Conservation (phyloP, 1,140 invertebrate genomes). For the Drusus annulatus region DNA sequence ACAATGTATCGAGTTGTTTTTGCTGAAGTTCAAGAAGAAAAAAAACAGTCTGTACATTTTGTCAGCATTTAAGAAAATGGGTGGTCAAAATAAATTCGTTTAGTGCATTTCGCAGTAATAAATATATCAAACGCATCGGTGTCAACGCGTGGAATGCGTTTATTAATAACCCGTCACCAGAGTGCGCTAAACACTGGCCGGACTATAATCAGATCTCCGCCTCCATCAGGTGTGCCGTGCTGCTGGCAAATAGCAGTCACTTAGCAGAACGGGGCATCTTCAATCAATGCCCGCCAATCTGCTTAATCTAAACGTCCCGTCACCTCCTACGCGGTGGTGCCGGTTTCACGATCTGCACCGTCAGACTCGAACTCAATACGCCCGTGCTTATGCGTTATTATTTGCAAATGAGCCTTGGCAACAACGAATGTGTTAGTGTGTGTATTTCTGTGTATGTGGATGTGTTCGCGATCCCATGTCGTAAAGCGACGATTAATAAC, state of each 20-base stretch:
- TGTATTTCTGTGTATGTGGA: conserved; percentile 19
- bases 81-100: neutral
- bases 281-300: neutral
- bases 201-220: conserved; percentile 33
- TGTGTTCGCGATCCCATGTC: conserved; percentile 43
- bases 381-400: conserved; percentile 36
- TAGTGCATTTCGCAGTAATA: conserved; percentile 29
- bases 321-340: conserved; percentile 2
- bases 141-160: conserved; percentile 36
- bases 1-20: too few species aligned
- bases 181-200: conserved; percentile 33
- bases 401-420: conserved; percentile 43
- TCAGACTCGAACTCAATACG: conserved; percentile 23
- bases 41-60: neutral
- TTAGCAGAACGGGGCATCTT: neutral
- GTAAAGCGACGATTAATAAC: conserved; percentile 44
- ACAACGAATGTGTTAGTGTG: conserved; percentile 12
- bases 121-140: conserved; percentile 42
- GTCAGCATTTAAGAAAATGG: conserved; percentile 1
- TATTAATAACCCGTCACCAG: conserved; percentile 33
- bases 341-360: neutral
- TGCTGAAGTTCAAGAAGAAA: too few species aligned
- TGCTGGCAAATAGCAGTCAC: neutral
- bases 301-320: neutral
- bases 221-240: conserved; percentile 11